phyloP scores from a whole-genome alignment of 2,113 vertebrate genomes.

The Amphiprion ocellaris region DNA sequence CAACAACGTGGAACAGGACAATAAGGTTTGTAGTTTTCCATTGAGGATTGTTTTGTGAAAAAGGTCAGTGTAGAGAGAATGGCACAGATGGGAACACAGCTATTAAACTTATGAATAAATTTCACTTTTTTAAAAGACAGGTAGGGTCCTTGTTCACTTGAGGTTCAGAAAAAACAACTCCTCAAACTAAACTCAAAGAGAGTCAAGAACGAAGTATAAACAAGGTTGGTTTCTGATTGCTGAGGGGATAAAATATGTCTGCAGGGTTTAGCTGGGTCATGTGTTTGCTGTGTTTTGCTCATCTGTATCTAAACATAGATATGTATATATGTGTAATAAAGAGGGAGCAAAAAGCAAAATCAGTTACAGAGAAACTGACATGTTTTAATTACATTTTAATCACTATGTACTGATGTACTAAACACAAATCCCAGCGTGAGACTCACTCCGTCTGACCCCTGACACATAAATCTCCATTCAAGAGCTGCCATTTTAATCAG shows the following conservation, averaged over 20 bases:
- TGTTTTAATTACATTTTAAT: constrained; percentile 71
- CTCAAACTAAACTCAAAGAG: constrained; percentile 31
- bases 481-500: constrained; percentile 56
- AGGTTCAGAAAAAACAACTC: constrained; percentile 2
- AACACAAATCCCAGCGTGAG: constrained; percentile 64
- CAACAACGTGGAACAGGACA: too few species aligned
- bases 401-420: constrained; percentile 65
- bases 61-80: too few species aligned
- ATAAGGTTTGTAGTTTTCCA: too few species aligned
- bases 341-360: constrained; percentile 33
- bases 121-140: not conserved
- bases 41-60: too few species aligned
- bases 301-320: constrained; percentile 66
- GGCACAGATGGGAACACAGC: too few species aligned
- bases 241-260: constrained; percentile 21
- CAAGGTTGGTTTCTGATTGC: constrained; percentile 12
- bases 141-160: not conserved
- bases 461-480: constrained; percentile 44
- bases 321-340: constrained; percentile 54
- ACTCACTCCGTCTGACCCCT: constrained; percentile 57
- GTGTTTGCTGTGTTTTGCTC: not conserved
- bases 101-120: not conserved
- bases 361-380: constrained; percentile 47
- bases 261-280: constrained; percentile 25
- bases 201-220: constrained; percentile 45